phyloP scores from a whole-genome alignment of 2,797 vertebrate genomes.

The Coluber constrictor region DNA sequence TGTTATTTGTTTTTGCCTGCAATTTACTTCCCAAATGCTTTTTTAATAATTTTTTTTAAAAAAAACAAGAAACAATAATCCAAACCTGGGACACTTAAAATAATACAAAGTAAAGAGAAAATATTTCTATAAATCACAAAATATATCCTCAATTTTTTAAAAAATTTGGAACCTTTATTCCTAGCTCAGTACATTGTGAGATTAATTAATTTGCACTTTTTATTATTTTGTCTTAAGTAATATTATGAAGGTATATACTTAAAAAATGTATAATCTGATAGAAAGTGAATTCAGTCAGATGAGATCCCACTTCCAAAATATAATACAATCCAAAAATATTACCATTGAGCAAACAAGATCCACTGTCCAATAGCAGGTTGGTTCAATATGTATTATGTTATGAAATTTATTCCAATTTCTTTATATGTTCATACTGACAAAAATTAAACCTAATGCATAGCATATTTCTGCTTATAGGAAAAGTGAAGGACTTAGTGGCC shows the following conservation, averaged over 20 bases:
- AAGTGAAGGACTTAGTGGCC: conserved; percentile 91
- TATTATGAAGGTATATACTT: neutral
- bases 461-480: conserved; percentile 74
- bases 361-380: neutral
- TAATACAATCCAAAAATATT: neutral
- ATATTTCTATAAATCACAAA: neutral
- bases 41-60: neutral
- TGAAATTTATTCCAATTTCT: neutral
- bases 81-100: neutral
- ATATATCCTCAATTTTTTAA: neutral
- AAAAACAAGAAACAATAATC: neutral
- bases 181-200: neutral
- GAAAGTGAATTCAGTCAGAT: neutral
- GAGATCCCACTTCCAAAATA: neutral
- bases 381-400: neutral
- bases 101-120: neutral
- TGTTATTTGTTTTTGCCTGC: neutral
- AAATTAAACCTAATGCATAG: neutral
- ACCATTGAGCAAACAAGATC: neutral
- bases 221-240: neutral
- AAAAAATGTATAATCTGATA: neutral
- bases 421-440: neutral
- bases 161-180: neutral
- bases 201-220: neutral
- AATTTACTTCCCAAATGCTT: neutral